Percentiles rank a stretch among this genome's conserved stretches.
Evolutionary conservation across 1,140 invertebrate genomes (phyloP).

Genomic region (Nymphalis io): DNA sequence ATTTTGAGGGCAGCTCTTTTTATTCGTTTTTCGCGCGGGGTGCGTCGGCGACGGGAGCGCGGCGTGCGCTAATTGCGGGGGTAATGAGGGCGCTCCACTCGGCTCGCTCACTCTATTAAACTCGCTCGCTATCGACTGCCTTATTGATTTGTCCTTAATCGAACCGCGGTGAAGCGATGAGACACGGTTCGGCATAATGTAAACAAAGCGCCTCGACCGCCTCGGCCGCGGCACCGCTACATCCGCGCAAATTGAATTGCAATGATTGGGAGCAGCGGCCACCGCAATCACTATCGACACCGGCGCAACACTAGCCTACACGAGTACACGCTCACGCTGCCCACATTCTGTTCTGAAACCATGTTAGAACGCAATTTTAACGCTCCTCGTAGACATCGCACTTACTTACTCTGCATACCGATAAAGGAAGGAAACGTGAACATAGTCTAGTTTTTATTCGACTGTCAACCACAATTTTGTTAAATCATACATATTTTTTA

Average conservation of each 20-base stretch:
- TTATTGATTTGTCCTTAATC: conserved; percentile 80
- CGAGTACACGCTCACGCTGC: neutral
- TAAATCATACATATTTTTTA: neutral
- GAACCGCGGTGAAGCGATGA: conserved; percentile 62
- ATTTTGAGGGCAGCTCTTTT: conserved; percentile 82
- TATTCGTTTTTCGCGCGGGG: conserved; percentile 81
- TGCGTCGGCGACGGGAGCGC: conserved; percentile 77
- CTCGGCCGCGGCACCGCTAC: conserved; percentile 34
- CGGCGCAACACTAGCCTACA: neutral
- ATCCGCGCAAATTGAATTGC: conserved; percentile 67
- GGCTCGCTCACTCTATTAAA: conserved; percentile 79
- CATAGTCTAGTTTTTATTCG: conserved; percentile 3
- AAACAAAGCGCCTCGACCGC: conserved; percentile 63
- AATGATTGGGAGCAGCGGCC: conserved; percentile 52
- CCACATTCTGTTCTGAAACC: conserved; percentile 11
- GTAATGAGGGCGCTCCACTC: conserved; percentile 79
- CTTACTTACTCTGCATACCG: neutral
- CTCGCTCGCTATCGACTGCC: conserved; percentile 77
- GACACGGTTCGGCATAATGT: conserved; percentile 62
- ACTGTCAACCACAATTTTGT: neutral
- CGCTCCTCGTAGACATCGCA: neutral
- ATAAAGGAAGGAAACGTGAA: neutral
- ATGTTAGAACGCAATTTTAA: conserved; percentile 11
- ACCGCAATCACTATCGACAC: conserved; percentile 23
- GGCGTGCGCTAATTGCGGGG: conserved; percentile 79